Evolutionary conservation across 2,113 vertebrate genomes (phyloP).

Genomic region (Brienomyrus longianalis): DNA sequence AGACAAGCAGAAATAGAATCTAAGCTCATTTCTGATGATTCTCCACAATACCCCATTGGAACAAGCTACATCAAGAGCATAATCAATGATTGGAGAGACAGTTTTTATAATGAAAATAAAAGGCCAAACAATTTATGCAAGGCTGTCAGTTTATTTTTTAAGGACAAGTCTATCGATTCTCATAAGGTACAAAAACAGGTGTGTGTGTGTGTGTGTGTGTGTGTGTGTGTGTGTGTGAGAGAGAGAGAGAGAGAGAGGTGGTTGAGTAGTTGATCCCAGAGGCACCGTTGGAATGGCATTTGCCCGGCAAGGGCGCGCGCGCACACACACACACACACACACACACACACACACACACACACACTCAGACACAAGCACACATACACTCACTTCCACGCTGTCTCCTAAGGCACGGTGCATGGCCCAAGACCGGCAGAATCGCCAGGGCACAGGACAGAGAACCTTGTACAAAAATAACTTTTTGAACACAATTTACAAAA

Average conservation of each 20-base stretch:
- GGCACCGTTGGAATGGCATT: slow-evolving; percentile 54
- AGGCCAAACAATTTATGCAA: background rate
- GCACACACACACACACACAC: background rate
- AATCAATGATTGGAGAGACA: background rate
- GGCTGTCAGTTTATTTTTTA: slow-evolving; percentile 40
- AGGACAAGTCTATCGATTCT: slow-evolving; percentile 75
- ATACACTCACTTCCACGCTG: slow-evolving; percentile 34
- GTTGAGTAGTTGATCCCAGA: slow-evolving; percentile 36
- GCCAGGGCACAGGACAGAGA: slow-evolving; percentile 53
- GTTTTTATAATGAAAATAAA: background rate
- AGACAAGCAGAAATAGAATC: background rate
- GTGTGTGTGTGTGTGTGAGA: too few species aligned
- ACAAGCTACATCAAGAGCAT: background rate
- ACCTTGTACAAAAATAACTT: slow-evolving; percentile 97
- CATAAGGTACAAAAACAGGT: slow-evolving; percentile 68
- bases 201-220: slow-evolving; percentile 27
- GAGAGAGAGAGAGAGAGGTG: too few species aligned
- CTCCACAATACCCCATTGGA: background rate
- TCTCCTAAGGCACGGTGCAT: slow-evolving; percentile 89
- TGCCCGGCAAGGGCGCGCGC: background rate
- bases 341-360: background rate
- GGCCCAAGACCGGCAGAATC: slow-evolving; percentile 69
- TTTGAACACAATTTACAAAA: slow-evolving; percentile 98
- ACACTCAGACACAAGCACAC: background rate
- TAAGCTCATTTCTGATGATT: background rate